Evolutionary conservation across 1,140 invertebrate species (phyloP).

Genomic region (Lordiphosa clarofinis): DNA sequence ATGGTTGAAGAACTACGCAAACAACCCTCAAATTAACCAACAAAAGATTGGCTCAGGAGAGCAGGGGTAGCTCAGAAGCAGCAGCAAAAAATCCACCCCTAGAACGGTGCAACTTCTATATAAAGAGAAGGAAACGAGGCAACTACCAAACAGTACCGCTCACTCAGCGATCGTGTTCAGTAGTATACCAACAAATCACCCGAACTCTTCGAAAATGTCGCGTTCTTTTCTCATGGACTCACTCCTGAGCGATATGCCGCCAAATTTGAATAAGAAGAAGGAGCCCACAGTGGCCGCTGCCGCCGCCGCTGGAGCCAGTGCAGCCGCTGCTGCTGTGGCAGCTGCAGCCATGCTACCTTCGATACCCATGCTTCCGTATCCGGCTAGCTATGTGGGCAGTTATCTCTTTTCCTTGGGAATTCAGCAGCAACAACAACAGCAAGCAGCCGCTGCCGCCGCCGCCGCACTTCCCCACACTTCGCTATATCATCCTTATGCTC

Average conservation of each 20-base stretch:
- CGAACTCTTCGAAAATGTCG: conserved; percentile 82
- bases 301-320: conserved; percentile 35
- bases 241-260: conserved; percentile 83
- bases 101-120: conserved; percentile 39
- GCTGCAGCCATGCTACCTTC: conserved; percentile 79
- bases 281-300: conserved; percentile 63
- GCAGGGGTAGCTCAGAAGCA: conserved; percentile 25
- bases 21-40: conserved; percentile 70
- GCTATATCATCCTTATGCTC: conserved; percentile 68
- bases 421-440: conserved; percentile 82
- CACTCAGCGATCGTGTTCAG: conserved; percentile 65
- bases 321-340: conserved; percentile 76
- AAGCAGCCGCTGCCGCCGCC: conserved; percentile 78
- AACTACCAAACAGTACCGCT: conserved; percentile 60
- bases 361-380: conserved; percentile 82
- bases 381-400: conserved; percentile 82
- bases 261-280: conserved; percentile 80
- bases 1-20: conserved; percentile 44
- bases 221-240: conserved; percentile 88
- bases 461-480: conserved; percentile 43
- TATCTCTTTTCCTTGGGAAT: conserved; percentile 83
- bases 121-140: conserved; percentile 26
- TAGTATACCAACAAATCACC: conserved; percentile 4
- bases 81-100: conserved; percentile 41
- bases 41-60: conserved; percentile 15